A percentile compares a stretch with the other conserved stretches of the same genome.
Conservation (phyloP, 2,113 vertebrate species). For the Rana temporaria region DNA sequence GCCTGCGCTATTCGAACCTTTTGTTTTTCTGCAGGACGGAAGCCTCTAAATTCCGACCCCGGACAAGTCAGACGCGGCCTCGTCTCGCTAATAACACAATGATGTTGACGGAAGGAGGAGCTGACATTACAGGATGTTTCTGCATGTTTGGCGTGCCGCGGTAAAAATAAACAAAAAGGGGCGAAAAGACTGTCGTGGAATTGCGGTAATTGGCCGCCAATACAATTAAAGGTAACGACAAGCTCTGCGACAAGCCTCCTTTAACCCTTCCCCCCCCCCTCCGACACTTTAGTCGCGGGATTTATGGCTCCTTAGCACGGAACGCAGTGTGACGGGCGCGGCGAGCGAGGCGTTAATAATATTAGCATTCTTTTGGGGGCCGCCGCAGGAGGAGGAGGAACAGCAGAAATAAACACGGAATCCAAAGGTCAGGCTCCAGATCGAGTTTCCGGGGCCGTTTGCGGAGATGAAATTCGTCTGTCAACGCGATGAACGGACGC, state of each 20-base stretch:
- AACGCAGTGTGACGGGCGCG: background rate
- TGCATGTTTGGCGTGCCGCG: too few relatives aligned
- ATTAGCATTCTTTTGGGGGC: conserved; percentile 23
- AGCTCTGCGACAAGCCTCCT: background rate
- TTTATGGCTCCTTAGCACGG: background rate
- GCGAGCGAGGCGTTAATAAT: conserved; percentile 20
- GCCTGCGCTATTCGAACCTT: too few relatives aligned
- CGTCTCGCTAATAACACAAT: too few relatives aligned
- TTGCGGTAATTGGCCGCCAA: background rate
- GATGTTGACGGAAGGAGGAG: too few relatives aligned
- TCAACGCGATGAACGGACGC: conserved; percentile 28
- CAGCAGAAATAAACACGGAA: conserved; percentile 50
- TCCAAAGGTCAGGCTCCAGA: conserved; percentile 40
- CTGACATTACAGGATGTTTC: too few relatives aligned
- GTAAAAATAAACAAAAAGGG: background rate
- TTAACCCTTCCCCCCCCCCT: background rate
- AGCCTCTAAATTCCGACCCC: too few relatives aligned
- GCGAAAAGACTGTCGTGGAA: background rate
- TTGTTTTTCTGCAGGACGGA: too few relatives aligned
- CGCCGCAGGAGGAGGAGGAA: background rate
- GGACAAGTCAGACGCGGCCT: too few relatives aligned
- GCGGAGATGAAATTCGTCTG: conserved; percentile 11
- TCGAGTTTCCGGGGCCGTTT: conserved; percentile 32
- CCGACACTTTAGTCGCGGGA: too few relatives aligned
- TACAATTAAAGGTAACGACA: background rate